A percentile compares a stretch with the other conserved stretches of the same genome.
Evolutionary conservation across 1,140 invertebrate species (phyloP).

Genomic region (Drosophila suzukii): DNA sequence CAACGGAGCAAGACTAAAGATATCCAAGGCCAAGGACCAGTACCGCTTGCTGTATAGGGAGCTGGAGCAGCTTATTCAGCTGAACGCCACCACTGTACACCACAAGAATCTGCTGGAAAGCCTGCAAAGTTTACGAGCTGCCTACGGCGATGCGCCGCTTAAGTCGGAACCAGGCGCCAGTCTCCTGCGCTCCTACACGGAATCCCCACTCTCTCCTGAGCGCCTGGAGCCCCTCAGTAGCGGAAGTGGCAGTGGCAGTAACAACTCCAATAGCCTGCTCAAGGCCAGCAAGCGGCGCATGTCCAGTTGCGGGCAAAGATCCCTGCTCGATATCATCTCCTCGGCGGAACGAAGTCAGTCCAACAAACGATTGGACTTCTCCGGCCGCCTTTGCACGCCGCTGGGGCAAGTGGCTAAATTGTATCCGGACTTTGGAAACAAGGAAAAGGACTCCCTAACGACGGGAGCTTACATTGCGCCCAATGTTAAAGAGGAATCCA

Average conservation of each 20-base stretch:
- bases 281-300: slow-evolving; percentile 84
- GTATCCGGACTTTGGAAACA: slow-evolving; percentile 90
- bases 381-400: slow-evolving; percentile 90
- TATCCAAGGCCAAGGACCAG: slow-evolving; percentile 90
- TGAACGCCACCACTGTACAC: slow-evolving; percentile 87
- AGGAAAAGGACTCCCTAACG: slow-evolving; percentile 72
- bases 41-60: slow-evolving; percentile 96
- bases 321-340: slow-evolving; percentile 88
- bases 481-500: slow-evolving; percentile 59
- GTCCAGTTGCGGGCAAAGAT: slow-evolving; percentile 82
- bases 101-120: slow-evolving; percentile 94
- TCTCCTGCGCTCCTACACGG: slow-evolving; percentile 88
- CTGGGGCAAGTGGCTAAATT: slow-evolving; percentile 88
- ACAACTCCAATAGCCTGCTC: slow-evolving; percentile 70
- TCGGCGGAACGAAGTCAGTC: slow-evolving; percentile 85
- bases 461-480: slow-evolving; percentile 6
- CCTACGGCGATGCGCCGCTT: slow-evolving; percentile 85
- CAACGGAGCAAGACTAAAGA: slow-evolving; percentile 85
- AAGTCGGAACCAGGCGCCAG: slow-evolving; percentile 86
- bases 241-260: slow-evolving; percentile 46
- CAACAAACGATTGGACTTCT: slow-evolving; percentile 90
- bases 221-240: slow-evolving; percentile 82
- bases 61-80: slow-evolving; percentile 92
- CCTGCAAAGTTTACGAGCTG: slow-evolving; percentile 89
- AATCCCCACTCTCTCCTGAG: slow-evolving; percentile 93